Evolutionary conservation across 2,113 vertebrate species (phyloP), one percentile per base, ranked within the genome.

Genomic region (Alaudala cheleensis): DNA sequence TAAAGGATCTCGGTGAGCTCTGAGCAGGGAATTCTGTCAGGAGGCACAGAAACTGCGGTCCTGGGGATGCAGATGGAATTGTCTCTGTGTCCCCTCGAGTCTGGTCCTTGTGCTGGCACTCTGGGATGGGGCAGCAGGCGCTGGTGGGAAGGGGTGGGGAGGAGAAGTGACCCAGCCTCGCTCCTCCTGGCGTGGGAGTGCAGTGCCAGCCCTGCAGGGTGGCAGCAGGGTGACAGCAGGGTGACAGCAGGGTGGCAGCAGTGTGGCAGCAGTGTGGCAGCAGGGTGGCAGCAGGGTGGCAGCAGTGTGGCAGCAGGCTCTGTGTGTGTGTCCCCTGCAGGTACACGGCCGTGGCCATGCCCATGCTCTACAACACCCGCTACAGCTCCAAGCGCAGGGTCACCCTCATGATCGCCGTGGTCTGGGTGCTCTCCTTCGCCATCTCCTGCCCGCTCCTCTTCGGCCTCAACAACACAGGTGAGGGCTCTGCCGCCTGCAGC

Each of bases 321-420:
- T 16, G 12, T 37, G 23, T 26, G 24, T 86, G 78, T 93, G 3
- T 53, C 56, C 57, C 42, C 33, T 9, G 8, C 98, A 99, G 99
- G 96, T 99, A 99, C 97, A 99, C 99, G 17, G 99, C 99, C 2
- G 99, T 99, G 88, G 99, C 99, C 20, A 99, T 99, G 99, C 99
- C 99, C 8, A 99, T 99, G 99, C 97, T 99, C 64, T 99, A 99
- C 83, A 99, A 99, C 74, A 99, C 99, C 3, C 99, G 99, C 87
- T 99, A 99, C 98, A 99, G 99, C 96, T 99, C 99, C 66, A 99
- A 98, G 96, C 98, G 99, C 95, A 97, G 99, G 37, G 99, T 99
- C 95, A 99, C 99, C 0, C 92, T 99, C 77, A 99, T 99, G 99
- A 99, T 99, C 11, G 97, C 99, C 8, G 98, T 99, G 58, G 99